Evolutionary conservation across 2,113 vertebrate species (phyloP), one percentile per base, ranked within the genome.

Genomic region (Barbus barbus): DNA sequence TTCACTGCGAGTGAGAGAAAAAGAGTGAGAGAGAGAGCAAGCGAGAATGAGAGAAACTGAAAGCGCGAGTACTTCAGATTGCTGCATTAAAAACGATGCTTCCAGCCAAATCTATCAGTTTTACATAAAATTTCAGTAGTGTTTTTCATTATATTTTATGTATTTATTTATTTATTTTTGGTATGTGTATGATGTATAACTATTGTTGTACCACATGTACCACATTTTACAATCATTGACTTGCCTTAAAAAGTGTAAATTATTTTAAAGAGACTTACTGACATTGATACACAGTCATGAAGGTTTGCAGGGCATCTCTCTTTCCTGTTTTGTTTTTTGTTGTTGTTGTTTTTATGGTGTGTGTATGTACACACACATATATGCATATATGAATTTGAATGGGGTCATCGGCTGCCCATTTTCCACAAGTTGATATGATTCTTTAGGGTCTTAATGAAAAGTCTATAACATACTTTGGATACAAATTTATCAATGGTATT

Each of bases 1-100:
- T 90, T 91, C 87, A 91, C 83, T 60, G 38, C n/a, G 56, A 78
- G 72, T 12, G 24, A 78, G n/a, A n/a, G n/a, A n/a, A n/a, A n/a
- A n/a, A n/a, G 56, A 78, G 72, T 12, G 24, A 78, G 82, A 56
- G 87, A 86, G 82, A 83, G 82, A 79, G 56, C 73, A 46, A 86
- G 3, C 67, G 18, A 82, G 14, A 33, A 74, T 83, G 78, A 74
- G 31, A 73, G 38, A 87, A 83, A 88, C 88, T 83, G n/a, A n/a
- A n/a, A n/a, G n/a, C n/a, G 48, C 69, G 60, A 88, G 3, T 6
- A 31, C 83, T 61, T 72, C 60, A 84, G 67, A 73, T 75, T 81
- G 87, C 41, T 56, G 31, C 7, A 61, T n/a, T 51, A 51, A 84
- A 76, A 84, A 86, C 71, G 31, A 85, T 89, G 46, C 44, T 63